A percentile compares a stretch with the other conserved stretches of the same genome.
These are phyloP conservation scores for Saxidomus purpurata DNA, from an alignment of 1,140 invertebrate genomes.

Conservation along the genomic window DNA sequence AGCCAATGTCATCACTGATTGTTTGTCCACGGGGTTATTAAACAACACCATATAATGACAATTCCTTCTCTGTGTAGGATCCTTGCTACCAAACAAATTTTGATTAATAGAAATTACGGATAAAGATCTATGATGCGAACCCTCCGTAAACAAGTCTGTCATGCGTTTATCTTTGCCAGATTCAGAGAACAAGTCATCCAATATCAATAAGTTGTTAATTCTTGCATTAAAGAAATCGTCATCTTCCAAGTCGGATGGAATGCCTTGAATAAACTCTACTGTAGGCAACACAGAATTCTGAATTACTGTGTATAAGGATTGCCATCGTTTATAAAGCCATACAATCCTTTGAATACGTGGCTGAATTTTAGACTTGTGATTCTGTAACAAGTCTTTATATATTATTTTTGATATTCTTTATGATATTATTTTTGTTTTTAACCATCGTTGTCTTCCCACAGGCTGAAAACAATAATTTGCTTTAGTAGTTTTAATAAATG, in stretches of 20 bases:
- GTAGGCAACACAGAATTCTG: conserved; percentile 26
- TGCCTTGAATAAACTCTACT: conserved; percentile 49
- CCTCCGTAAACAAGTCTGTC: too few species aligned
- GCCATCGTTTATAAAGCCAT: conserved; percentile 66
- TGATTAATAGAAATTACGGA: too few species aligned
- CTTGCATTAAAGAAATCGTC: conserved; percentile 18
- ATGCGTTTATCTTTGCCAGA: conserved; percentile 42
- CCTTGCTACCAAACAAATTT: conserved; percentile 42
- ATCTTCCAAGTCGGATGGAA: conserved; percentile 26
- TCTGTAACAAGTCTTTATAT: conserved; percentile 14
- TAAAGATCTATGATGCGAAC: too few species aligned
- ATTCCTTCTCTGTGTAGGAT: conserved; percentile 24
- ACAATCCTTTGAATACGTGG: conserved; percentile 31
- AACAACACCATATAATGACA: conserved; percentile 41
- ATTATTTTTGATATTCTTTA: too few species aligned
- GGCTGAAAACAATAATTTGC: too few species aligned
- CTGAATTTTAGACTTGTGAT: background rate
- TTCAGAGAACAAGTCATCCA: conserved; percentile 26
- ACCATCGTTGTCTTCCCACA: conserved; percentile 39
- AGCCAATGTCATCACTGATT: conserved; percentile 26
- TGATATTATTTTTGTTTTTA: too few species aligned
- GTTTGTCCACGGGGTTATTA: conserved; percentile 39
- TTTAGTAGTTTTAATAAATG: too few species aligned
- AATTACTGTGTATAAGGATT: conserved; percentile 44
- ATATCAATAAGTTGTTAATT: conserved; percentile 12